Percentiles rank a stretch among this genome's conserved stretches.
phyloP scores from a whole-genome alignment of 2,888 invertebrate species.

The Cerastoderma edule region DNA sequence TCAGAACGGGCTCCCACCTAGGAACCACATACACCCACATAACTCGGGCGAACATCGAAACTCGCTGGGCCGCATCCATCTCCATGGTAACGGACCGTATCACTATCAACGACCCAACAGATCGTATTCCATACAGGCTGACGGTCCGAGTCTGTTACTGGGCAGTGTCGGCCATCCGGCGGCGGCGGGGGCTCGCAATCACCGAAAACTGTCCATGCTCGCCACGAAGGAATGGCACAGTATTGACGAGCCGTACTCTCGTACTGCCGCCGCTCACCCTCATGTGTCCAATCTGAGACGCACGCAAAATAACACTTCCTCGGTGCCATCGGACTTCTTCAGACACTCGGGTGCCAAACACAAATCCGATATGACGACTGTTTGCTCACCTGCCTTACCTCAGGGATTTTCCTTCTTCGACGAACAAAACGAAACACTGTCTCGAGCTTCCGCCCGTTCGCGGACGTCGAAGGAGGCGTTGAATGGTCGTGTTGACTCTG shows the following conservation, averaged over 20 bases:
- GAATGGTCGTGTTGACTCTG: slow-evolving; percentile 11
- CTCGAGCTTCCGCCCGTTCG: slow-evolving; percentile 5
- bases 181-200: slow-evolving; percentile 43
- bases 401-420: slow-evolving; percentile 44
- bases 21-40: slow-evolving; percentile 40
- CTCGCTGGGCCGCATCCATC: slow-evolving; percentile 43
- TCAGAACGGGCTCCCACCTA: slow-evolving; percentile 37
- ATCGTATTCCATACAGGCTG: slow-evolving; percentile 53
- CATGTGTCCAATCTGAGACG: slow-evolving; percentile 12
- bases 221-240: slow-evolving; percentile 23
- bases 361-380: slow-evolving; percentile 4
- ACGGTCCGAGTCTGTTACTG: slow-evolving; percentile 38
- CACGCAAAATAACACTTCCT: slow-evolving; percentile 11
- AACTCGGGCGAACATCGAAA: slow-evolving; percentile 31
- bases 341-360: slow-evolving; percentile 8
- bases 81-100: slow-evolving; percentile 24
- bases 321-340: slow-evolving; percentile 17
- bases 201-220: slow-evolving; percentile 21
- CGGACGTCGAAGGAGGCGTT: slow-evolving; percentile 7
- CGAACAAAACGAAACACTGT: slow-evolving; percentile 22
- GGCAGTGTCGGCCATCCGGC: slow-evolving; percentile 43
- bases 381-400: slow-evolving; percentile 23
- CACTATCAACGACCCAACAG: slow-evolving; percentile 39
- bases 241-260: slow-evolving; percentile 15
- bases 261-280: slow-evolving; percentile 2